Evolutionary conservation across 1,140 invertebrate species (phyloP).

Genomic region (Thaumetopoea pityocampa): DNA sequence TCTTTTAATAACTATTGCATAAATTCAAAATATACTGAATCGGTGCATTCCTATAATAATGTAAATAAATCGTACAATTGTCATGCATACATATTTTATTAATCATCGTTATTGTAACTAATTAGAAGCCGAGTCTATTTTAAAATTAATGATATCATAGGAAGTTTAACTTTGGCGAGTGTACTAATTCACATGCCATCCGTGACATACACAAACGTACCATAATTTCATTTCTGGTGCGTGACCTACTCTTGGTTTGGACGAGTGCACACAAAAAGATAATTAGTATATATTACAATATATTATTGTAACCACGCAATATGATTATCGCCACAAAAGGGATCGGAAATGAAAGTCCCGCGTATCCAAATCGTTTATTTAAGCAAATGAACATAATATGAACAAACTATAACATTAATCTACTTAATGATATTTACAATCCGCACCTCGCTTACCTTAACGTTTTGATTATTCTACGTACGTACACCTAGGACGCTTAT

Average conservation of each 20-base stretch:
- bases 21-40: too few species aligned
- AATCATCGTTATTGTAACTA: too few species aligned
- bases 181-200: too few species aligned
- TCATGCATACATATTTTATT: too few species aligned
- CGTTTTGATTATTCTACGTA: constrained; percentile 46
- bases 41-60: too few species aligned
- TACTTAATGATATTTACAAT: constrained; percentile 75
- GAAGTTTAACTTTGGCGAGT: too few species aligned
- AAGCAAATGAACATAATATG: constrained; percentile 75
- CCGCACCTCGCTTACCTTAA: constrained; percentile 57
- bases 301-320: constrained; percentile 11
- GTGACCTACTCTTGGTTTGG: constrained; percentile 6
- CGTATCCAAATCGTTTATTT: constrained; percentile 74
- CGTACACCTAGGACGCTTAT: constrained; percentile 55
- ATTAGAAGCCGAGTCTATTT: too few species aligned
- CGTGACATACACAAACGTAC: too few species aligned
- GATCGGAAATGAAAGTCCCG: constrained; percentile 44
- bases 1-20: too few species aligned
- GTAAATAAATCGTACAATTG: too few species aligned
- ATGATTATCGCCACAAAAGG: background rate
- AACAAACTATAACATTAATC: constrained; percentile 76
- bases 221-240: too few species aligned
- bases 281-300: constrained; percentile 7
- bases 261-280: constrained; percentile 7
- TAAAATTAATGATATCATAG: too few species aligned